A percentile compares a stretch with the other conserved stretches of the same genome.
These are phyloP conservation scores for Drosophila insularis DNA, from an alignment of 1,140 invertebrate species.

Conservation along the genomic window DNA sequence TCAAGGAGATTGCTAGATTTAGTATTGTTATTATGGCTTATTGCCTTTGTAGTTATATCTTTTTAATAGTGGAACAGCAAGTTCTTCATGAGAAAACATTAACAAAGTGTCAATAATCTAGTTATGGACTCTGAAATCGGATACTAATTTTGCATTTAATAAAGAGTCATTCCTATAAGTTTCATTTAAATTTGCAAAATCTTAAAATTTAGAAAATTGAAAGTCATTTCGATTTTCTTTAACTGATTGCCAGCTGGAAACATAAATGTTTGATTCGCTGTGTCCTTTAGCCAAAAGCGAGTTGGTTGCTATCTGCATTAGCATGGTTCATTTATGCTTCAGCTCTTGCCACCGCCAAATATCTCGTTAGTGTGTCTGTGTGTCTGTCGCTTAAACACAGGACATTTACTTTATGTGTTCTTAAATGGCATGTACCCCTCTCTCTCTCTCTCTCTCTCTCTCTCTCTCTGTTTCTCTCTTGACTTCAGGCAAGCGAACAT, in stretches of 20 bases:
- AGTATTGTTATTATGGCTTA: too few species aligned
- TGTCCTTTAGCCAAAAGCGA: not conserved
- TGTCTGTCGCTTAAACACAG: constrained; percentile 63
- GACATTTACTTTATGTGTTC: constrained; percentile 73
- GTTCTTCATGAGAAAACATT: too few species aligned
- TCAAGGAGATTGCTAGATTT: too few species aligned
- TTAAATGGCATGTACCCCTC: constrained; percentile 57
- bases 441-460: not conserved
- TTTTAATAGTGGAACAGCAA: too few species aligned
- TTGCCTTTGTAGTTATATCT: too few species aligned
- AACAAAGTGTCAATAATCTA: too few species aligned
- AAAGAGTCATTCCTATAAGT: too few species aligned
- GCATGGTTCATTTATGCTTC: not conserved
- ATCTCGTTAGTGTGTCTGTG: constrained; percentile 58
- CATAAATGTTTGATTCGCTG: not conserved
- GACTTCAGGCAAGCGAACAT: constrained; percentile 13
- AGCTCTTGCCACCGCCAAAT: constrained; percentile 17
- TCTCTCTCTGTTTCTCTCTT: too few species aligned
- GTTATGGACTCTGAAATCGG: too few species aligned
- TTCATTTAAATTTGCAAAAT: not conserved
- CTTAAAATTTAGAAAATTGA: not conserved
- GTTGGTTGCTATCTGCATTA: too few species aligned
- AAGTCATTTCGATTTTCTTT: not conserved
- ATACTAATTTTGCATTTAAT: too few species aligned
- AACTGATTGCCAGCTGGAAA: not conserved